Conservation (phyloP, 2,797 vertebrate genomes). For the Acridotheres tristis region DNA sequence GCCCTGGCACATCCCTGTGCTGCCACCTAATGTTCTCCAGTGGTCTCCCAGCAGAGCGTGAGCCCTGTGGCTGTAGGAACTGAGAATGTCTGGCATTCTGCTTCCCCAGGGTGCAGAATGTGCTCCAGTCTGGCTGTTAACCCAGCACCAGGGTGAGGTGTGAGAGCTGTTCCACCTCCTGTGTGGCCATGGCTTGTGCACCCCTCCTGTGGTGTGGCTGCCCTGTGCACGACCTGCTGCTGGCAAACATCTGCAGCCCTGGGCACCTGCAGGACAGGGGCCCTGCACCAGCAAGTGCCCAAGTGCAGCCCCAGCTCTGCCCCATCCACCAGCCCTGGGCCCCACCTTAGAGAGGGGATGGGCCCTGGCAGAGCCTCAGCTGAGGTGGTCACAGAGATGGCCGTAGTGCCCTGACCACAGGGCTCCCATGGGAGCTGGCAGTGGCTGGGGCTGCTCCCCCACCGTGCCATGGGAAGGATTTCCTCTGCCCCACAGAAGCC, state of each 20-base stretch:
- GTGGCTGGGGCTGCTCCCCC: not conserved
- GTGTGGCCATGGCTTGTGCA: not conserved
- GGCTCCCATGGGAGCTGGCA: not conserved
- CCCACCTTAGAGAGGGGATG: accelerated
- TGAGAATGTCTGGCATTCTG: not conserved
- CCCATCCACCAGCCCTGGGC: not conserved
- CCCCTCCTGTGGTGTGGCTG: not conserved
- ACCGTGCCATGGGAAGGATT: accelerated
- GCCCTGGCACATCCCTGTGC: not conserved
- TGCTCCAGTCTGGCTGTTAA: not conserved
- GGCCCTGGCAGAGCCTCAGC: not conserved
- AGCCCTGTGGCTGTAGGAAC: not conserved
- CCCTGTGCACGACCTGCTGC: accelerated
- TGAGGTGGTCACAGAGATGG: not conserved
- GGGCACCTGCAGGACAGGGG: not conserved
- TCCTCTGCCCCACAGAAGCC: not conserved
- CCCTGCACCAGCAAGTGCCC: not conserved
- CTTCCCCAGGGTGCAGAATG: not conserved
- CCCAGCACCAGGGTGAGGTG: accelerated
- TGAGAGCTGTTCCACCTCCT: not conserved
- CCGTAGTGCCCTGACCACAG: accelerated
- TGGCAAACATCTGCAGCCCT: accelerated
- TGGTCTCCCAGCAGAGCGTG: not conserved
- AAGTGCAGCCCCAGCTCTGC: not conserved
- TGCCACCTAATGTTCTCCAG: not conserved